Evolutionary conservation across 2,888 invertebrate species (phyloP), one percentile per base, ranked within the genome.

Genomic region (Dusona sp.): DNA sequence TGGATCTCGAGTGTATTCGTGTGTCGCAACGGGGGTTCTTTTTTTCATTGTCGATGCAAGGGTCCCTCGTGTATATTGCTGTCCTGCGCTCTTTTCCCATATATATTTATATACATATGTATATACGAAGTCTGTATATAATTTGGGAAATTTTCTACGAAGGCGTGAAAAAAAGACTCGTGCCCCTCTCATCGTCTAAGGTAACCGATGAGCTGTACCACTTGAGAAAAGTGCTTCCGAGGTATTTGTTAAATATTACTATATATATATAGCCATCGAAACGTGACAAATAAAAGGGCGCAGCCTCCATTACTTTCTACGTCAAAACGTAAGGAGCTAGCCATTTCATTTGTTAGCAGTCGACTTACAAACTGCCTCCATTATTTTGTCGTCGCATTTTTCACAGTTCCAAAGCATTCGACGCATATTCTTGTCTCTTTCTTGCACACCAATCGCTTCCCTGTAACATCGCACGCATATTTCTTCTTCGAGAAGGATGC

Each of bases 111-210:
- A 67, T 8, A 42, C 45, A 38, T 57, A 51, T 68, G 61, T 78
- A 64, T 74, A 79, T 42, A 29, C 25, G 22, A 38, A 25, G 61
- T 11, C 42, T 36, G 65, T 81, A 74, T 42, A 81, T 82, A 85
- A 84, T 79, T 80, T 79, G 68, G 51, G n/a, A 48, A 84, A 42
- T 89, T 90, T 92, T 92, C 90, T 88, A 88, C 89, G 91, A 91
- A 92, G 90, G 91, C 91, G 91, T 91, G 90, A 92, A 84, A 79
- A 81, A 84, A 90, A 91, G 92, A 92, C 92, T 92, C 92, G 92
- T 92, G 92, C 92, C 91, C 88, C 88, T 89, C 42, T 29, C 68
- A 36, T 54, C 45, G 67, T 74, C 29, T 75, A 13, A 75, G 36
- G 36, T 45, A 65, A 65, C 54, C 85, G 68, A 75, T 64, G 72